These are phyloP conservation scores for Gymnoscopelus braueri DNA, from an alignment of 2,797 vertebrate species.

Conservation along the genomic window DNA sequence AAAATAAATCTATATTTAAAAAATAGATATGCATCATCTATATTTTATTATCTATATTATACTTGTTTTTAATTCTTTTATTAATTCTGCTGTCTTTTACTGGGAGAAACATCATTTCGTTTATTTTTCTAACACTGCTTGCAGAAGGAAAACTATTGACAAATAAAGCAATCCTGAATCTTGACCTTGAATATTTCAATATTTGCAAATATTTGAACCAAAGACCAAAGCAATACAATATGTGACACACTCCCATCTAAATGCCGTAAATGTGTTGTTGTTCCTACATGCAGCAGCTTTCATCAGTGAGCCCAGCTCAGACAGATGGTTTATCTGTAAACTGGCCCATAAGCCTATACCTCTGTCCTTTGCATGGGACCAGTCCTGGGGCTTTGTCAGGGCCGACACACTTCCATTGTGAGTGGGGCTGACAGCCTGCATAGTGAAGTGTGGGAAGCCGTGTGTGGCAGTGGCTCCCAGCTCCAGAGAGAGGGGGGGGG, in stretches of 20 bases:
- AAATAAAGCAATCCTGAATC: too few relatives aligned
- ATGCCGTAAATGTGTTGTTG: background rate
- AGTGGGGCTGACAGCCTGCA: constrained; percentile 64
- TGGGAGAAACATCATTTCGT: too few relatives aligned
- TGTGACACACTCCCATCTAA: background rate
- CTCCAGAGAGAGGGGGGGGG: constrained; percentile 53
- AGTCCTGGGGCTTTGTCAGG: constrained; percentile 57
- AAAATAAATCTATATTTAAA: too few relatives aligned
- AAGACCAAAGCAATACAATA: too few relatives aligned
- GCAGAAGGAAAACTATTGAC: too few relatives aligned
- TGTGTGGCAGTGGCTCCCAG: constrained; percentile 76
- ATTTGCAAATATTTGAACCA: too few relatives aligned
- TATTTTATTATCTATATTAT: too few relatives aligned
- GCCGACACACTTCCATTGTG: constrained; percentile 82
- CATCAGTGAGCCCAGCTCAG: constrained; percentile 33
- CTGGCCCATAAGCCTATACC: constrained; percentile 27
- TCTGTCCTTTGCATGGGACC: constrained; percentile 60
- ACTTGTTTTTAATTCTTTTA: too few relatives aligned
- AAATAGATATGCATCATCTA: too few relatives aligned
- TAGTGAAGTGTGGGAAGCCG: constrained; percentile 82
- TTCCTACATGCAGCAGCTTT: constrained; percentile 18
- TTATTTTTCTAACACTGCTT: too few relatives aligned
- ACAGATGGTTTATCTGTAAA: constrained; percentile 67
- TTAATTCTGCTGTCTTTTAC: too few relatives aligned
- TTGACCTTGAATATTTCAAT: too few relatives aligned